Evolutionary conservation across 1,140 invertebrate genomes (phyloP), one percentile per base, ranked within the genome.

Genomic region (Dreissena rostriformis): DNA sequence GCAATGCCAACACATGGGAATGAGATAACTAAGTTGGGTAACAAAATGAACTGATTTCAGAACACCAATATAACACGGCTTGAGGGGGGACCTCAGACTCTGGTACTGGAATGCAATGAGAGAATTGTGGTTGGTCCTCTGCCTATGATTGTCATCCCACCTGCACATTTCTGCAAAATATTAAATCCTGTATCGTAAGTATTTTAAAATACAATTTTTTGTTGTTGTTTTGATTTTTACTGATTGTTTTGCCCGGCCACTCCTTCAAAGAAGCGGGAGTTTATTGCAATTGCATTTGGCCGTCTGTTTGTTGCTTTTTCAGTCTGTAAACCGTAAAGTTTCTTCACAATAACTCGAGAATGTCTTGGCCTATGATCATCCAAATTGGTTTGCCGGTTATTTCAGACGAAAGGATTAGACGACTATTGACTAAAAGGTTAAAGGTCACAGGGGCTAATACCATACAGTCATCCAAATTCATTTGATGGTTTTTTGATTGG

Each of bases 111-210:
- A 86, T 91, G 93, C 39, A 92, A 94, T 92, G 94, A 94, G 82
- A 78, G 70, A 29, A 28, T 91, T 49, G 89, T 90, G 55, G 73
- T 82, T 80, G 90, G 88, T 77, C 88, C 88, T 65, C 75, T 90
- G 1, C 88, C 90, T n/a, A 94, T 94, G 94, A 88, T 94, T 10
- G 90, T 93, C 29, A 86, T 95, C 14, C 93, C 94, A 57, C 94
- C 94, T 22, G 90, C 90, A 22, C 90, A 92, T 81, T 94, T 93
- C 82, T 94, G 93, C 86, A 76, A 92, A 12, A 91, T 94, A n/a
- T 74, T 86, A 15, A 92, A 94, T 85, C 94, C 94, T 61, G 88
- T 94, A n/a, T 88, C 89, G 82, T 89, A 85, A 82, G 82, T n/a
- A n/a, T n/a, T n/a, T n/a, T n/a, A n/a, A n/a, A n/a, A n/a, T n/a